Base-by-base conservation (phyloP, 37 sponge, comb jelly and placozoan species). In the Lycopodina hypogea region DNA sequence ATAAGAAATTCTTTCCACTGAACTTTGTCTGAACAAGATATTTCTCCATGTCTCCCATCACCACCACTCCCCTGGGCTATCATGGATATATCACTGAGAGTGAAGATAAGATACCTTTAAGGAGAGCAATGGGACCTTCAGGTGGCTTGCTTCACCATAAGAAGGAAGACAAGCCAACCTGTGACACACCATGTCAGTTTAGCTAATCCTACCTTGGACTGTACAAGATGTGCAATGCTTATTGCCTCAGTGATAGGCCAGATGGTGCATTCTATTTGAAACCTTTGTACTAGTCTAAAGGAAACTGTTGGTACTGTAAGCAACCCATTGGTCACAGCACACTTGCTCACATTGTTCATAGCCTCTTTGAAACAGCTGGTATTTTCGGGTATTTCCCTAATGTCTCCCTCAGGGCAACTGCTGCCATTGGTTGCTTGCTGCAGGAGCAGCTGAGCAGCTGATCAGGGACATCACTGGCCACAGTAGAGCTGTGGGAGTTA, bases 181-280 rank as follows among this genome's bases (percentile, higher is more conserved):
- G 64, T 62, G 11, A 28, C 19, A 12, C 64, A 62, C 26, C 64
- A 62, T 26, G 64, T 24, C 8, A 62, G 19, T 62, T 62, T 21
- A 26, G 64, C 24, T 11, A 62, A 62, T 21, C 64, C 69, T 68
- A n/a, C 34, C 39, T 68, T 35, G 8, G 69, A 38, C 12, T 68
- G 28, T 68, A 38, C 69, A 68, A 68, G 21, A 9, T 68, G 40
- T 68, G 34, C 40, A 68, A 68, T 37, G 17, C 40, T 36, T 9
- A 38, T 4, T 68, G 69, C 26, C 69, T 39, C 40, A 26, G 11
- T 9, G 41, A 68, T 35, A 68, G 69, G 40, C 69, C 69, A 9
- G 41, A 68, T 35, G 22, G 22, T 62, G 64, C 64, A n/a, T 62
- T 62, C 64, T 62, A 62, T 62, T 24, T 62, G 24, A 62, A 62